Conservation (phyloP, 2,888 invertebrate genomes). For the Zaprionus bogoriensis region DNA sequence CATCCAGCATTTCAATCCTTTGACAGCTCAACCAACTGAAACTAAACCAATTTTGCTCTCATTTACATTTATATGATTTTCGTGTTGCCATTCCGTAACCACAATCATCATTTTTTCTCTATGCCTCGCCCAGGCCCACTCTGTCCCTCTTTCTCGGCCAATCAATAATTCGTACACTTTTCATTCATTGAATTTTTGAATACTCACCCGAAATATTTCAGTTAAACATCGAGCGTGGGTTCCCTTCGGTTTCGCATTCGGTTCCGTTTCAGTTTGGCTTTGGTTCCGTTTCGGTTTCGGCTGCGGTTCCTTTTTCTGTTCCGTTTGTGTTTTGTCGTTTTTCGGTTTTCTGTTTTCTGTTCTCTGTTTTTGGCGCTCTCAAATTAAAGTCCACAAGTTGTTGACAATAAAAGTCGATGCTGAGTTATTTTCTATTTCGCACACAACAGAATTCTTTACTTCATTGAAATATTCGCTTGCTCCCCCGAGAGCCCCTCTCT, state of each 20-base stretch:
- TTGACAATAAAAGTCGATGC: conserved; percentile 17
- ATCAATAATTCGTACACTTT: conserved; percentile 43
- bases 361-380: background rate
- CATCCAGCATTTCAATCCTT: conserved; percentile 5
- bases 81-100: background rate
- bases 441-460: conserved; percentile 31
- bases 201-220: conserved; percentile 21
- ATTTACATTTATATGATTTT: conserved; percentile 48
- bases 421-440: conserved; percentile 26
- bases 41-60: conserved; percentile 37
- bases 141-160: too few relatives aligned
- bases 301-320: too few relatives aligned
- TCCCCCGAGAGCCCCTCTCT: background rate
- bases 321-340: background rate
- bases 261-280: too few relatives aligned
- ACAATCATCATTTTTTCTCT: conserved; percentile 4
- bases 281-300: background rate
- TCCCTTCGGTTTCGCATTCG: background rate
- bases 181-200: conserved; percentile 8
- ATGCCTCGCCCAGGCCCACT: background rate
- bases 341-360: background rate
- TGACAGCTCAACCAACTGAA: conserved; percentile 19
- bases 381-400: conserved; percentile 36
- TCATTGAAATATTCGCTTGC: conserved; percentile 24
- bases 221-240: background rate